Percentiles rank a stretch among this genome's conserved stretches.
Conservation (phyloP, 2,797 vertebrate species). For the Lophotriccus pileatus region DNA sequence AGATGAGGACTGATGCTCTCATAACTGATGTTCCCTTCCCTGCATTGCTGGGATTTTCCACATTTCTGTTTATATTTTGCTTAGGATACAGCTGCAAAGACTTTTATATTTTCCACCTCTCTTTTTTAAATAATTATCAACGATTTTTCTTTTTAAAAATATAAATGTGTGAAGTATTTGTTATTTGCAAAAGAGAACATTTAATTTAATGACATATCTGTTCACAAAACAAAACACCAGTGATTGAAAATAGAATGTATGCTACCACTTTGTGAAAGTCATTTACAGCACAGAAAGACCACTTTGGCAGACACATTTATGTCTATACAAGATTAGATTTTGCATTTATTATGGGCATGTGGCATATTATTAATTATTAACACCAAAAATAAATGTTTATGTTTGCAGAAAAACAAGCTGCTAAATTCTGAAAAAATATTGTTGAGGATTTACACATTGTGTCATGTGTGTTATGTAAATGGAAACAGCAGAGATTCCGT, state of each 20-base stretch:
- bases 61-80: background rate
- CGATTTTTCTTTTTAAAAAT: background rate
- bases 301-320: conserved; percentile 49
- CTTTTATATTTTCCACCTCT: background rate
- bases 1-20: background rate
- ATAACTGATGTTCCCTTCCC: background rate
- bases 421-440: conserved; percentile 64
- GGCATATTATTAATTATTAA: conserved; percentile 63
- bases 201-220: background rate
- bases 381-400: conserved; percentile 60
- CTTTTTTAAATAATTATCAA: background rate
- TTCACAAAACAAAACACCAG: conserved; percentile 6
- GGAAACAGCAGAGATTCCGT: conserved; percentile 5
- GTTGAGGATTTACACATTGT: conserved; percentile 53
- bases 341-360: conserved; percentile 50
- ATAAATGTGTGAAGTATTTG: background rate
- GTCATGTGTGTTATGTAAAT: conserved; percentile 43
- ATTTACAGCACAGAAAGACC: conserved; percentile 42
- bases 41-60: background rate
- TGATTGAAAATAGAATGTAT: conserved; percentile 21
- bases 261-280: conserved; percentile 17
- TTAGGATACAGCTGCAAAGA: background rate
- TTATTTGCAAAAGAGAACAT: conserved; percentile 18
- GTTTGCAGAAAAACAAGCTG: conserved; percentile 58
- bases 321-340: conserved; percentile 42